These are phyloP conservation scores for Limosa lapponica DNA, from an alignment of 2,797 vertebrate species.

Conservation along the genomic window DNA sequence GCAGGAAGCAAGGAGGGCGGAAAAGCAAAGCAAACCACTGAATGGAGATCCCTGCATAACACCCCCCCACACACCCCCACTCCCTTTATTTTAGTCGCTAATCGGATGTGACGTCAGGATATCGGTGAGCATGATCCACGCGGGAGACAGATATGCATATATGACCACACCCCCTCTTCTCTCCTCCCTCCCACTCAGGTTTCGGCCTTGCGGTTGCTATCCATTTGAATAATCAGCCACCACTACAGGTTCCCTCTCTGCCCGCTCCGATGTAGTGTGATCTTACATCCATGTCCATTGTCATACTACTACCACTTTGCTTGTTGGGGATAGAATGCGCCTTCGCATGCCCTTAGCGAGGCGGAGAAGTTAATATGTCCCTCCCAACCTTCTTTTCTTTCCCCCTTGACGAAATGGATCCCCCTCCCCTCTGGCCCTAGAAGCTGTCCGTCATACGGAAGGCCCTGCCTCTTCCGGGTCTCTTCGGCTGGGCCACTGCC, in stretches of 20 bases:
- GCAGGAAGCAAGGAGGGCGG: background rate
- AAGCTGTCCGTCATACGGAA: slow-evolving; percentile 9
- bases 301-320: background rate
- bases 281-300: background rate
- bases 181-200: background rate
- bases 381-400: slow-evolving; percentile 11
- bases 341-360: background rate
- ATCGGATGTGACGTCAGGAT: background rate
- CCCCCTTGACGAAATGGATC: slow-evolving; percentile 31
- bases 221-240: background rate
- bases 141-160: background rate
- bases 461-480: slow-evolving; percentile 56
- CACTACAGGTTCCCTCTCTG: background rate
- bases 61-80: background rate
- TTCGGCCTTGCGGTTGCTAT: background rate
- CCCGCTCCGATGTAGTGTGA: background rate
- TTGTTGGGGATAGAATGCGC: background rate
- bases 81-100: background rate
- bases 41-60: background rate
- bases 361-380: background rate
- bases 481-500: slow-evolving; percentile 41
- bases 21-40: background rate
- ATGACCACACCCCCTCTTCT: background rate
- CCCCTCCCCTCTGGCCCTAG: slow-evolving; percentile 14
- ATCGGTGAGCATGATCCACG: background rate